These are phyloP conservation scores for Cantharis nigra DNA, from an alignment of 2,888 invertebrate genomes.

Conservation along the genomic window DNA sequence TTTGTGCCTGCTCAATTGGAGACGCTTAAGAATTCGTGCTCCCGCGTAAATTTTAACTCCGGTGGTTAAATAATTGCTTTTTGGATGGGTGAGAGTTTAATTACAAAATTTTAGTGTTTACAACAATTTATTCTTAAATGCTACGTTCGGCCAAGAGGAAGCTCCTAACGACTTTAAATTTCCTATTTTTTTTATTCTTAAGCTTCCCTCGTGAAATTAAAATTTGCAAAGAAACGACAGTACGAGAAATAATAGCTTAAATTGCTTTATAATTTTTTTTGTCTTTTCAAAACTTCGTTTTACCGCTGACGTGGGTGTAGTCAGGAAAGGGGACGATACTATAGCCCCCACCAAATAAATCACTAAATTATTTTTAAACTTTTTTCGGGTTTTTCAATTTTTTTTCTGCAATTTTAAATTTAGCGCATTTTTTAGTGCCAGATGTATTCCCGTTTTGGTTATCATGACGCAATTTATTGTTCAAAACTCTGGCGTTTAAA, in stretches of 20 bases:
- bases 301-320: neutral
- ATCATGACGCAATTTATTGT: no score
- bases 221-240: neutral
- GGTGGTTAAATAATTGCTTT: neutral
- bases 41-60: neutral
- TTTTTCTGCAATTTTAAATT: neutral
- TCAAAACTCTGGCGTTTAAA: no score
- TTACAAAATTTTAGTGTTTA: neutral
- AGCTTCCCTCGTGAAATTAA: neutral
- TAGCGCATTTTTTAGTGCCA: neutral
- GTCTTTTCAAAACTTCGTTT: neutral
- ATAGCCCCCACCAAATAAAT: neutral
- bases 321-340: neutral
- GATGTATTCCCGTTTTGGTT: neutral
- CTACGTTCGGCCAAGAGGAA: neutral
- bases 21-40: neutral
- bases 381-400: neutral
- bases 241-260: neutral
- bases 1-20: neutral
- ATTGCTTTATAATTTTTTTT: neutral
- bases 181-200: neutral
- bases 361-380: neutral
- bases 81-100: neutral
- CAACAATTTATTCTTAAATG: neutral
- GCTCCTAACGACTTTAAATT: neutral